Conservation (phyloP, 2,113 vertebrate species). For the Eidolon helvum region DNA sequence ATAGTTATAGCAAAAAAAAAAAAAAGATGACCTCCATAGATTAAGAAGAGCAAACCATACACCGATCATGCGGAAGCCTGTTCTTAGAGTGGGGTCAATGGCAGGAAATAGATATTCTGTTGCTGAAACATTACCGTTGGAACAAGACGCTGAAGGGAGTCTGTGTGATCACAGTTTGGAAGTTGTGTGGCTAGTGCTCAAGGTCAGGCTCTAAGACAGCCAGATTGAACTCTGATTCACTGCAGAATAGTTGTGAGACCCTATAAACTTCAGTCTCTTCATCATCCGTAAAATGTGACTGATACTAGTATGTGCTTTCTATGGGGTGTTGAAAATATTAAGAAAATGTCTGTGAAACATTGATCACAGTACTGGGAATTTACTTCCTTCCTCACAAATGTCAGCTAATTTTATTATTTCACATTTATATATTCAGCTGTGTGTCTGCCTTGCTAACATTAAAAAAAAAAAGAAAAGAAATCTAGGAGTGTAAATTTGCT, state of each 20-base stretch:
- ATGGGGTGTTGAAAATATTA: not conserved
- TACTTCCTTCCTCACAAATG: not conserved
- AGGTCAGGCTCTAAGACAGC: not conserved
- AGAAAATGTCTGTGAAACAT: not conserved
- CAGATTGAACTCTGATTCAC: not conserved
- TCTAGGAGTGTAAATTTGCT: not conserved
- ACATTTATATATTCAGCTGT: not conserved
- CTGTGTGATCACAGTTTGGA: not conserved
- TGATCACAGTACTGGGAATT: not conserved
- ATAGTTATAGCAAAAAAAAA: not conserved
- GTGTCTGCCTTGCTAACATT: not conserved
- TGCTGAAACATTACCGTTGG: not conserved
- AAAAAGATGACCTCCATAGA: not conserved
- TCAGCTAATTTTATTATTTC: not conserved
- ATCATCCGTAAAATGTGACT: not conserved
- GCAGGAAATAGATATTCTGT: not conserved
- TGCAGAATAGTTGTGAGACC: not conserved
- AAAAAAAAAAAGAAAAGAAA: not conserved
- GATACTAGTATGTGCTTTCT: not conserved
- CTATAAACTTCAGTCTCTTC: not conserved
- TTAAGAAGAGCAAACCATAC: not conserved
- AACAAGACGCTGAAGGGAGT: not conserved
- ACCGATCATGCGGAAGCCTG: not conserved
- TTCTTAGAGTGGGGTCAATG: not conserved
- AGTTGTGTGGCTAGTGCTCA: not conserved